Evolutionary conservation across 2,797 vertebrate genomes (phyloP).

Genomic region (Arnoldichthys spilopterus): DNA sequence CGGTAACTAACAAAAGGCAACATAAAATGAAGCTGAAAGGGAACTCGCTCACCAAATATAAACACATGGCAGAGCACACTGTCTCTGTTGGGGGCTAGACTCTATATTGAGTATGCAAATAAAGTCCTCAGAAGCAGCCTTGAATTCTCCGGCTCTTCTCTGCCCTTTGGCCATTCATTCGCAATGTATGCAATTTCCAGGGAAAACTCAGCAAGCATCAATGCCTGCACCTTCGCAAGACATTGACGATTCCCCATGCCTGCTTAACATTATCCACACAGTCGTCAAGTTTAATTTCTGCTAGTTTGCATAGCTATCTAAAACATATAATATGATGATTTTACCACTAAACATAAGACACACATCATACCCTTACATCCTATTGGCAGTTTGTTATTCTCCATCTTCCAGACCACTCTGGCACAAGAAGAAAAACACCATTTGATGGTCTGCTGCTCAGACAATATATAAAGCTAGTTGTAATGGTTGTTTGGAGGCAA

Average conservation of each 20-base stretch:
- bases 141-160: slow-evolving; percentile 46
- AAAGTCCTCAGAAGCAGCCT: slow-evolving; percentile 43
- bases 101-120: slow-evolving; percentile 46
- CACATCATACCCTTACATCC: slow-evolving; percentile 84
- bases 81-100: slow-evolving; percentile 7
- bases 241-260: slow-evolving; percentile 33
- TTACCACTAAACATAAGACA: slow-evolving; percentile 90
- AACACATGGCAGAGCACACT: slow-evolving; percentile 36
- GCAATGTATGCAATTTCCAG: slow-evolving; percentile 51
- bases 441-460: slow-evolving; percentile 88
- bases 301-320: slow-evolving; percentile 84
- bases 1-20: slow-evolving; percentile 47
- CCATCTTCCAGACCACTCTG: slow-evolving; percentile 81
- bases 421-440: slow-evolving; percentile 84
- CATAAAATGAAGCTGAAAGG: slow-evolving; percentile 41
- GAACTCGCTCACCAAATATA: slow-evolving; percentile 9
- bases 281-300: slow-evolving; percentile 89
- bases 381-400: slow-evolving; percentile 87
- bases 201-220: slow-evolving; percentile 41
- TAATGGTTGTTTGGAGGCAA: slow-evolving; percentile 88
- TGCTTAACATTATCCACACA: slow-evolving; percentile 75
- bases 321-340: slow-evolving; percentile 88
- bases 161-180: slow-evolving; percentile 56
- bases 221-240: slow-evolving; percentile 33
- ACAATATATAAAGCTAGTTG: slow-evolving; percentile 89